Evolutionary conservation across 2,888 invertebrate species (phyloP).

Genomic region (Nomada hirtipes): DNA sequence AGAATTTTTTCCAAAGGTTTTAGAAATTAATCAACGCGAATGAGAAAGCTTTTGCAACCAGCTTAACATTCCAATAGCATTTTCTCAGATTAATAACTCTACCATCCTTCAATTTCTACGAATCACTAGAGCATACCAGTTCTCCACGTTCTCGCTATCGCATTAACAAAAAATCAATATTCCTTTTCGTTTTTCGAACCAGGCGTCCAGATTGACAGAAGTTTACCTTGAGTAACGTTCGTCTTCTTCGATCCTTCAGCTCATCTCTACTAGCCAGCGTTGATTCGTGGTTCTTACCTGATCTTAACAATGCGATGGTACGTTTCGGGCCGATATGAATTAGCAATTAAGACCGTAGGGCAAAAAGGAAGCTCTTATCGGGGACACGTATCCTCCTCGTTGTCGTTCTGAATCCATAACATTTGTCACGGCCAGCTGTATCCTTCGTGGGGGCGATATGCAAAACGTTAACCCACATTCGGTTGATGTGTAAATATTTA

Average conservation of each 20-base stretch:
- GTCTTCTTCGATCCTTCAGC: neutral
- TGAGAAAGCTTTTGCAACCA: too few species aligned
- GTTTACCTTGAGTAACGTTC: neutral
- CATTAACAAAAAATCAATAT: too few species aligned
- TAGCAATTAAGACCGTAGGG: conserved; percentile 54
- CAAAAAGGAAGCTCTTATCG: conserved; percentile 65
- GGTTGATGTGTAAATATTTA: conserved; percentile 68
- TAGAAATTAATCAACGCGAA: too few species aligned
- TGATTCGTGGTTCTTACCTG: neutral
- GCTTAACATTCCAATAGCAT: too few species aligned
- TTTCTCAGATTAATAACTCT: too few species aligned
- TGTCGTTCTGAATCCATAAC: conserved; percentile 66
- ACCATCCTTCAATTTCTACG: too few species aligned
- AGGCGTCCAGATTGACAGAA: neutral
- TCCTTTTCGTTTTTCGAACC: neutral
- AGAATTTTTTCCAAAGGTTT: too few species aligned
- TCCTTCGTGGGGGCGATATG: conserved; percentile 66
- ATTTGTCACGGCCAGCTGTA: conserved; percentile 58
- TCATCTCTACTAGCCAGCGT: neutral
- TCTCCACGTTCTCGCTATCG: too few species aligned
- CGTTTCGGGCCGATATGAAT: conserved; percentile 45
- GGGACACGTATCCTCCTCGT: conserved; percentile 45
- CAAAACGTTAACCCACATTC: conserved; percentile 71
- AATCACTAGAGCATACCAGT: too few species aligned
- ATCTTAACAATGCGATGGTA: conserved; percentile 21